Percentiles rank a stretch among this genome's conserved stretches.
Conservation (phyloP, 2,113 vertebrate genomes). For the Geococcyx californianus region DNA sequence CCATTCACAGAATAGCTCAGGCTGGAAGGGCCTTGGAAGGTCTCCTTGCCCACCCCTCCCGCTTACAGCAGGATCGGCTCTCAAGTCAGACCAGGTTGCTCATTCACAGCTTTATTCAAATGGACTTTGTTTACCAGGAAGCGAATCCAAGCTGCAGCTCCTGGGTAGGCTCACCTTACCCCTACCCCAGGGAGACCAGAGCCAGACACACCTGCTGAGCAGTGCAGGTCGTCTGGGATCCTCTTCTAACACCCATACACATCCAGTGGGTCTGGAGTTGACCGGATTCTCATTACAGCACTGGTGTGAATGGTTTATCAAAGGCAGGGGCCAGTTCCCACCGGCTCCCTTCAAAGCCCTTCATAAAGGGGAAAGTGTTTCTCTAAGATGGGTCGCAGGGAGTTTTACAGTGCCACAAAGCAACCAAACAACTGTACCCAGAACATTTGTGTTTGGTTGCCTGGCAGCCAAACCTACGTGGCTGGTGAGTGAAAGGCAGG, state of each 20-base stretch:
- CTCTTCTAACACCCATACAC: background rate
- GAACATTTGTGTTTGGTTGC: background rate
- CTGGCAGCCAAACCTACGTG: background rate
- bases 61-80: background rate
- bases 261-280: background rate
- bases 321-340: background rate
- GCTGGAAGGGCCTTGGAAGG: background rate
- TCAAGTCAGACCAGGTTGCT: background rate
- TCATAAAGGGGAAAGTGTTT: background rate
- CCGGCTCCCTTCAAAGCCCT: background rate
- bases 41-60: background rate
- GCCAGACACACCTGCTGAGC: background rate
- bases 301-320: background rate
- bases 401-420: background rate
- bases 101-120: background rate
- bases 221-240: background rate
- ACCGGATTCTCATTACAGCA: background rate
- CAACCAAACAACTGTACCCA: fast-evolving
- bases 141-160: background rate
- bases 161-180: background rate
- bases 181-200: background rate
- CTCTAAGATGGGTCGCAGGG: background rate
- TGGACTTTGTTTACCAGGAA: background rate
- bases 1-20: background rate
- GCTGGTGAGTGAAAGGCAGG: background rate